Conservation (phyloP, 1,140 invertebrate species). For the Drosophila teissieri region DNA sequence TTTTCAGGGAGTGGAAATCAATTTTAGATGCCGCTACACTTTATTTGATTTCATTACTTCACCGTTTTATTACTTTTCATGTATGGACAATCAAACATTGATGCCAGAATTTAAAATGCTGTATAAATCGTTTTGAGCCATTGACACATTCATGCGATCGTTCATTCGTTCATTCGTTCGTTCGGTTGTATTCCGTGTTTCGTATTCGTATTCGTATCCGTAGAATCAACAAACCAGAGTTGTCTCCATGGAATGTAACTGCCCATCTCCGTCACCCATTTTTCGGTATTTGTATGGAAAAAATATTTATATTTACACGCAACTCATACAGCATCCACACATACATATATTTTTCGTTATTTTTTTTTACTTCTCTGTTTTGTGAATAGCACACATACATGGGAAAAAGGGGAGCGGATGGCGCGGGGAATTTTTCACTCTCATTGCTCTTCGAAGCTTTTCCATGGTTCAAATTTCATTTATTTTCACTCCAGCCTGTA, state of each 20-base stretch:
- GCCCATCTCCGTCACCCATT: neutral
- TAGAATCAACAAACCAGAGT: conserved; percentile 54
- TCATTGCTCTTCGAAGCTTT: conserved; percentile 82
- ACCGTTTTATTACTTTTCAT: conserved; percentile 42
- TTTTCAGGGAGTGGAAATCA: conserved; percentile 61
- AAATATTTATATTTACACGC: conserved; percentile 79
- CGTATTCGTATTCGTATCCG: conserved; percentile 46
- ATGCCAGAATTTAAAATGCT: conserved; percentile 83
- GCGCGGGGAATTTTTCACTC: conserved; percentile 63
- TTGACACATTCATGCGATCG: conserved; percentile 81
- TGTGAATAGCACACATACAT: conserved; percentile 24
- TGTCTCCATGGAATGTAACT: conserved; percentile 47
- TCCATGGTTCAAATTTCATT: conserved; percentile 80
- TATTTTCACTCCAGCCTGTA: conserved; percentile 64
- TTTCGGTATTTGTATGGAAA: conserved; percentile 50
- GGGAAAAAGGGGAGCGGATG: conserved; percentile 5
- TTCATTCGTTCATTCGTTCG: conserved; percentile 42
- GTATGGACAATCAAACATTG: conserved; percentile 75
- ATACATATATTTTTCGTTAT: conserved; percentile 30
- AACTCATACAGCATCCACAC: conserved; percentile 41
- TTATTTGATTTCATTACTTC: conserved; percentile 36
- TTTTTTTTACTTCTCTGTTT: conserved; percentile 57
- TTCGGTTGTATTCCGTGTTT: conserved; percentile 31
- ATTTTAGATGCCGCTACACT: conserved; percentile 59
- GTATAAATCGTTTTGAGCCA: conserved; percentile 82